Base-by-base conservation (phyloP, 1,140 invertebrate genomes). In the Hyposmocoma kahamanoa region DNA sequence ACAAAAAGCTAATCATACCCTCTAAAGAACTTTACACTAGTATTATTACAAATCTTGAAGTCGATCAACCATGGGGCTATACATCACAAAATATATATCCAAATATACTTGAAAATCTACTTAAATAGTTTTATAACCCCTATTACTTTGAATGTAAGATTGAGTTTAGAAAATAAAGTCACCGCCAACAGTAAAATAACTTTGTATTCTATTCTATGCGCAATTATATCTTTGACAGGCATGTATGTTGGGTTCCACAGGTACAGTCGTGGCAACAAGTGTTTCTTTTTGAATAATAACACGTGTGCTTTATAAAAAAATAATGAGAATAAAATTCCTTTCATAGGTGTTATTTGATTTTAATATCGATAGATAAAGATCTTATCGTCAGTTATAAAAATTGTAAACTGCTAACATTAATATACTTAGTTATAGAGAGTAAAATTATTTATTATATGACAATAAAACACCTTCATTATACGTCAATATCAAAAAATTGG, bases 221-320 rank as follows among this genome's bases (percentile, higher is more conserved):
- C 72, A 84, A 84, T 84, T 84, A 84, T 74, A 73, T 76, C 68
- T 84, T 79, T 82, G 81, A 84, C 81, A 84, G 75, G 64, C 62
- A 58, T 69, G 65, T 70, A 72, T 62, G 65, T 58, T 64, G 46
- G 53, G 51, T 57, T 67, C 48, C 47, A 51, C 58, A 65, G 54
- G 75, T 81, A 81, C 73, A 70, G 61, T 56, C 59, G 46, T 36
- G 38, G 43, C 51, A 56, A 65, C 51, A 67, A 62, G 61, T 62
- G 45, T 50, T n/a, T n/a, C n/a, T n/a, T n/a, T n/a, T n/a, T n/a
- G n/a, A n/a, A n/a, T n/a, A n/a, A n/a, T n/a, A n/a, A n/a, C n/a
- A n/a, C n/a, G n/a, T n/a, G n/a, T n/a, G n/a, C n/a, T n/a, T n/a
- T n/a, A n/a, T n/a, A n/a, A n/a, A n/a, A n/a, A n/a, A n/a, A n/a